Conservation (phyloP, 2,888 invertebrate species). For the Caprella mutica region DNA sequence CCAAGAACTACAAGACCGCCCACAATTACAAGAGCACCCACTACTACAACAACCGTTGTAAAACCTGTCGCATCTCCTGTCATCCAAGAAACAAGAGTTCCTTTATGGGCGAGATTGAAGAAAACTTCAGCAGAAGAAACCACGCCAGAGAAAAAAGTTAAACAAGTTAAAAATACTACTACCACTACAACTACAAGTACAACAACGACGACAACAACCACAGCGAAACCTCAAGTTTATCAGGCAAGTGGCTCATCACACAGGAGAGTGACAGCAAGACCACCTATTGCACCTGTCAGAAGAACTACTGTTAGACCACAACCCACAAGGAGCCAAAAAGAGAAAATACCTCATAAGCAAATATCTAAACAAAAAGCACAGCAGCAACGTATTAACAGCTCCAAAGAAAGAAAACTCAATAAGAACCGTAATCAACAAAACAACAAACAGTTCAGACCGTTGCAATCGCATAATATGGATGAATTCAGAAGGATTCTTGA, state of each 20-base stretch:
- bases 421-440: constrained; percentile 6
- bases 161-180: too few species aligned
- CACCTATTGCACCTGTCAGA: background rate
- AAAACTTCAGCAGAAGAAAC: constrained; percentile 5
- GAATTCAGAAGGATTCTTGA: constrained; percentile 26
- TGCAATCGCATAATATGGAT: constrained; percentile 18
- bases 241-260: too few species aligned
- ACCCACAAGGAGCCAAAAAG: too few species aligned
- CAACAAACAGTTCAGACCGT: background rate
- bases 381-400: too few species aligned
- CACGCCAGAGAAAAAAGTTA: too few species aligned
- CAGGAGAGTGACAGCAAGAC: too few species aligned
- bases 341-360: too few species aligned
- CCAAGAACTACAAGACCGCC: background rate
- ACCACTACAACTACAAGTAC: constrained; percentile 1
- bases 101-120: constrained; percentile 3
- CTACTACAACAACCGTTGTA: background rate
- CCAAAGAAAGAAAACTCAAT: constrained; percentile 8
- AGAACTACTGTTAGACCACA: constrained; percentile 5
- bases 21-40: background rate
- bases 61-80: too few species aligned
- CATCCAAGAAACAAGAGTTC: constrained; percentile 2
- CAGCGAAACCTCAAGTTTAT: background rate
- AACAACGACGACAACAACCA: constrained; percentile 6
- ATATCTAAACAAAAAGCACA: background rate